These are phyloP conservation scores for Gymnopithys bicolor DNA, from an alignment of 2,797 vertebrate species.

Conservation along the genomic window DNA sequence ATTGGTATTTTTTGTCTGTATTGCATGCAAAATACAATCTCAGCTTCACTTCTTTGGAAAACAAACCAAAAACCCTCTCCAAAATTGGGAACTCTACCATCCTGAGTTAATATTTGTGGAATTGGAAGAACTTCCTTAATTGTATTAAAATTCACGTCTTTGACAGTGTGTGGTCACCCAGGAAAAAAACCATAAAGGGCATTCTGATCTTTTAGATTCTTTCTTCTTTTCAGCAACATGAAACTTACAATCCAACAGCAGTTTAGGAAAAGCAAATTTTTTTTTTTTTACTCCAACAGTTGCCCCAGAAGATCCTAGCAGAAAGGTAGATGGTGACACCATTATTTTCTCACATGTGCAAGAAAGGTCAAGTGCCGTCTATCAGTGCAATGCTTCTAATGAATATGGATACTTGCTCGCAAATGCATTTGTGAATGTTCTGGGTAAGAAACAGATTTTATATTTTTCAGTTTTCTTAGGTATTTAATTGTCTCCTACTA, in stretches of 20 bases:
- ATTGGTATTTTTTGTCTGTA: background rate
- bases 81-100: background rate
- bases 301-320: slow-evolving; percentile 87
- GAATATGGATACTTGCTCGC: slow-evolving; percentile 91
- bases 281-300: slow-evolving; percentile 76
- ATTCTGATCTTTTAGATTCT: background rate
- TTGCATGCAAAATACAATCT: background rate
- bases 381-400: slow-evolving; percentile 96
- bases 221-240: background rate
- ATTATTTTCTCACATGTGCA: slow-evolving; percentile 91
- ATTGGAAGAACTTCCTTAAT: background rate
- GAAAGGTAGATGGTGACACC: slow-evolving; percentile 90
- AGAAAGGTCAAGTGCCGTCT: slow-evolving; percentile 91
- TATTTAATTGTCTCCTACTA: background rate
- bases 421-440: slow-evolving; percentile 95
- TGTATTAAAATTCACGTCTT: background rate
- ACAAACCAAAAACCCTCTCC: background rate
- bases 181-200: background rate
- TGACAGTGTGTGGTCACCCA: background rate
- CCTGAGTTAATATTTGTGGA: background rate
- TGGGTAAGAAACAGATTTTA: slow-evolving; percentile 83
- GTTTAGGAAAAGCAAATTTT: background rate
- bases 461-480: background rate
- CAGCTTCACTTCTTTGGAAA: background rate
- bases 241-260: background rate